Base-by-base conservation (phyloP, 2,888 invertebrate genomes). In the Cactoblastis cactorum region DNA sequence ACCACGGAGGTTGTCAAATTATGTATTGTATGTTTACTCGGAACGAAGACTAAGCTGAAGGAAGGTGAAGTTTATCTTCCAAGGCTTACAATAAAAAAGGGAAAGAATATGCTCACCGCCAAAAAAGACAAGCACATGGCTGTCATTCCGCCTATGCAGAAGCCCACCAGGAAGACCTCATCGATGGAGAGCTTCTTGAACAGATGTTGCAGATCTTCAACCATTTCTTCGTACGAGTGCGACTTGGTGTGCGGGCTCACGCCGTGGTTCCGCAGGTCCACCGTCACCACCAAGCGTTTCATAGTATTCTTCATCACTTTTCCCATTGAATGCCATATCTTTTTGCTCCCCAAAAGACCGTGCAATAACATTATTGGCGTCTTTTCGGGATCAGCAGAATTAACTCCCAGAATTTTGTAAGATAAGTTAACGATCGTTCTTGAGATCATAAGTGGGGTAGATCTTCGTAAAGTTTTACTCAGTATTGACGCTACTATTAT, bases 231-330 rank as follows among this genome's bases (percentile, higher is more conserved):
- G 71, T 97, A 98, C 18, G 91, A 92, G 81, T 97, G 95, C 0
- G 93, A 91, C 0, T 80, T 64, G 0, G 91, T 80, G 68, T 97
- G 97, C 0, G 96, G 96, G 69, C 97, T 98, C 50, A 95, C 94
- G 0, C 98, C 99, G 81, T 99, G 99, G 83, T 99, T 98, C 72
- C 98, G 91, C 4, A 95, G 93, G 86, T 99, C 98, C n/a, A 98
- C 91, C 0, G 95, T 90, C 38, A 96, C 91, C 0, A 97, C 95
- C 75, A 91, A 90, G 58, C 93, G 95, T 65, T 89, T 97, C 94
- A 69, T 92, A 88, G 43, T 92, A 54, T 91, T 91, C 54, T 92
- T 80, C 39, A 96, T 87, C 0, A 91, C 92, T 75, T 95, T 96
- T 1, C 95, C 94, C 12, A 97, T 79, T 33, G 93, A 92, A 61